These are phyloP conservation scores for Cromileptes altivelis DNA, from an alignment of 2,113 vertebrate genomes.

Conservation along the genomic window DNA sequence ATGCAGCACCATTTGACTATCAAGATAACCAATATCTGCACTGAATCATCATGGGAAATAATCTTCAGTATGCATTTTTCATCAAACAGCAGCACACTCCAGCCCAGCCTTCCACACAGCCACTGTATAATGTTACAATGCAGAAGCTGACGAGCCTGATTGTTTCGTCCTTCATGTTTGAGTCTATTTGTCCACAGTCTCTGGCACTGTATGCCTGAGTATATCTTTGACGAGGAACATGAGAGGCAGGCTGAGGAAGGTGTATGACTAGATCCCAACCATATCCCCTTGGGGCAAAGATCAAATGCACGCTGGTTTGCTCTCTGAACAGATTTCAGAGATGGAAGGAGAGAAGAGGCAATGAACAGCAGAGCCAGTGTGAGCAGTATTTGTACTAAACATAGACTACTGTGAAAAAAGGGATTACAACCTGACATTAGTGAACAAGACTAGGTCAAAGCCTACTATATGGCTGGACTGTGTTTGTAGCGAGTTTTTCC, in stretches of 20 bases:
- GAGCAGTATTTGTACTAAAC: slow-evolving; percentile 34
- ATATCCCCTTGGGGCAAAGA: slow-evolving; percentile 16
- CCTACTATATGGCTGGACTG: too few species aligned
- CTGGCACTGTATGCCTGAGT: background rate
- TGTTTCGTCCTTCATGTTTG: slow-evolving; percentile 16
- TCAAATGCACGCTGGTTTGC: slow-evolving; percentile 30
- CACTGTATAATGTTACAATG: slow-evolving; percentile 42
- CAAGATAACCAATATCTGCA: slow-evolving; percentile 45
- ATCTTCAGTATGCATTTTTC: slow-evolving; percentile 53
- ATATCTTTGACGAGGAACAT: slow-evolving; percentile 7
- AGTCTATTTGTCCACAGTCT: slow-evolving; percentile 35
- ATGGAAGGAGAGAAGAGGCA: slow-evolving; percentile 9
- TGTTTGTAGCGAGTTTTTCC: too few species aligned
- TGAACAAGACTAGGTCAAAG: background rate
- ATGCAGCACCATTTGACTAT: slow-evolving; percentile 27
- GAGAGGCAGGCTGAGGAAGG: slow-evolving; percentile 12
- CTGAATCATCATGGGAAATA: slow-evolving; percentile 52
- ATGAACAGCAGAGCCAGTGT: slow-evolving; percentile 25
- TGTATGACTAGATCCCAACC: background rate
- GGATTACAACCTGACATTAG: slow-evolving; percentile 26
- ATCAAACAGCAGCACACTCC: slow-evolving; percentile 37
- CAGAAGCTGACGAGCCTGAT: slow-evolving; percentile 28
- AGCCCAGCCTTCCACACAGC: slow-evolving; percentile 9
- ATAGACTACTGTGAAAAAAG: slow-evolving; percentile 8
- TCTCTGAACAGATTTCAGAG: slow-evolving; percentile 31